Percentiles rank a stretch among this genome's conserved stretches.
Evolutionary conservation across 2,113 vertebrate genomes (phyloP).

Genomic region (Platanista minor): DNA sequence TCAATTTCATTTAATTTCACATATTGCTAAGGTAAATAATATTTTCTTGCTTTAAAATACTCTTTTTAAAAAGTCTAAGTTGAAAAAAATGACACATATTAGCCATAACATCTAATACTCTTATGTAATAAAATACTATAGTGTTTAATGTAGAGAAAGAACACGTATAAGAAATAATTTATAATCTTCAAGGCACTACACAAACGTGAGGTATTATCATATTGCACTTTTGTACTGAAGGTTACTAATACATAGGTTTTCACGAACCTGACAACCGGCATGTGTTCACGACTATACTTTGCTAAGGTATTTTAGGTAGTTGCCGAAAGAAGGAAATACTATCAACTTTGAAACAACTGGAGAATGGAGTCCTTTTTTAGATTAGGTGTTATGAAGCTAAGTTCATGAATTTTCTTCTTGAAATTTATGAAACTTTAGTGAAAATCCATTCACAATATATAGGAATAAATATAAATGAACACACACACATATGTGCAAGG

Average conservation of each 20-base stretch:
- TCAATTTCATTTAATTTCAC: conserved; percentile 20
- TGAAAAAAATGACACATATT: not conserved
- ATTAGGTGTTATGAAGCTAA: not conserved
- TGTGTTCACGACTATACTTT: not conserved
- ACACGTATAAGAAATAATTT: not conserved
- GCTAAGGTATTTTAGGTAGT: not conserved
- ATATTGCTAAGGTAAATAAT: conserved; percentile 15
- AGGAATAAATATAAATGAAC: conserved; percentile 15
- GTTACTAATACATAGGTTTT: not conserved
- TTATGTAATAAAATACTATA: not conserved
- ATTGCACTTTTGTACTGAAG: not conserved
- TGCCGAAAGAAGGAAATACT: not conserved
- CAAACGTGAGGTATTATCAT: not conserved
- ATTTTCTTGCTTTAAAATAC: conserved; percentile 32
- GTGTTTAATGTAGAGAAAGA: not conserved
- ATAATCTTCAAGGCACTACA: not conserved
- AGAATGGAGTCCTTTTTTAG: not conserved
- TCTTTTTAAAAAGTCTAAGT: not conserved
- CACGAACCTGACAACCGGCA: not conserved
- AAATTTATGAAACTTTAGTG: not conserved
- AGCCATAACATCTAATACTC: not conserved
- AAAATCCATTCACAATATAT: not conserved
- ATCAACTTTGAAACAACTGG: conserved; percentile 11
- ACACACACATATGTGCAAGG: not conserved
- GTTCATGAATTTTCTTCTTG: not conserved